Base-by-base conservation (phyloP, 2,888 invertebrate species). In the Agriotes lineatus region DNA sequence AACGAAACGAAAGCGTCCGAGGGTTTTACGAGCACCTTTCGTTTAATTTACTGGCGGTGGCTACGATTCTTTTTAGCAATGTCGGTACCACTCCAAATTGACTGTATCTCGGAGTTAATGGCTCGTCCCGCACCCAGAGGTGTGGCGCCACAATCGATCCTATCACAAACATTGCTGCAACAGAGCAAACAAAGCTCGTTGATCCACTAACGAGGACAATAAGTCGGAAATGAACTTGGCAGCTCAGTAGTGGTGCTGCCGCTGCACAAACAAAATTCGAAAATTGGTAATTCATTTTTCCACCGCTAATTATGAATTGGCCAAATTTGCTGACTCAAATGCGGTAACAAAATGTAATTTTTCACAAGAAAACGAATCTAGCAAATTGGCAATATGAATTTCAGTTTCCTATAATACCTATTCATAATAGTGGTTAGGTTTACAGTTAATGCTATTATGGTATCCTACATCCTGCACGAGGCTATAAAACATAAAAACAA, bases 71-170 rank as follows among this genome's bases (percentile, higher is more conserved):
- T 59, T 59, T 59, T 45, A 45, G 44, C 59, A 22, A 12, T 48
- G 30, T 45, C 45, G 12, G 44, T 48, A 35, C 48, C 30, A 50
- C 45, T 45, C 25, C 18, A 10, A 35, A 39, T 62, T 62, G 48
- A 52, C 30, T 61, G 10, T 50, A 62, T 62, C 19, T 50, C 16
- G 5, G 42, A 52, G 62, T 58, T 58, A 70, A 66, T 61, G 37
- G 56, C 66, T 65, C 65, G 57, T 66, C 60, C 66, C 71, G 66
- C 70, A 68, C 70, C 71, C 67, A 63, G 68, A 74, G 74, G 74
- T 72, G 74, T 69, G 74, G 74, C 68, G 68, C 62, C 64, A 74
- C 70, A 72, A 73, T 72, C 73, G 74, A 74, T 74, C 68, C 70
- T 64, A 71, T 60, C 48, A 69, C 70, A 74, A 72, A 72, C 74